Base-by-base conservation (phyloP, 2,797 vertebrate genomes). In the Smutsia temminckii region DNA sequence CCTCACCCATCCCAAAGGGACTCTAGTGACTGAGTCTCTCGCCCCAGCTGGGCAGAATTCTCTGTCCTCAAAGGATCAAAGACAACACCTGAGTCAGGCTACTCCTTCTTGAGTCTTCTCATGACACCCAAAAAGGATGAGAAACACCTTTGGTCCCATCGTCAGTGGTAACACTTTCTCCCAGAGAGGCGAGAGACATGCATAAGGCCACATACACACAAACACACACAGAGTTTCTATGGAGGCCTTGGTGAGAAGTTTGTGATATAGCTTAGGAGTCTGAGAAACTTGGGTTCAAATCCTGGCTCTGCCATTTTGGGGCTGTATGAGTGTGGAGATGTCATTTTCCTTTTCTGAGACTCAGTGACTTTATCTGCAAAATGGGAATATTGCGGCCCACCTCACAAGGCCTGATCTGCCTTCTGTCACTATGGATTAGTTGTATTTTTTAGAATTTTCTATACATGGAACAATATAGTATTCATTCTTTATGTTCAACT, bases 41-140 rank as follows among this genome's bases (percentile, higher is more conserved):
- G 21, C 84, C 97, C 84, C 66, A 96, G 75, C 95, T 95, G 96
- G 95, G 78, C 90, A 91, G 93, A 97, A 97, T 97, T 96, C 97
- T 97, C 97, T 93, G 95, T 97, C 77, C 89, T 96, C 96, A 94
- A 25, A 94, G 97, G 96, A 88, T 97, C 25, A 94, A 97, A 97
- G 97, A 95, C 94, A 97, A 98, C 97, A 98, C 98, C 97, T 98
- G 98, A 97, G 97, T 93, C 97, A 97, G 97, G 98, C 98, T 98
- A 98, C 98, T 97, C 97, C 98, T 98, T 98, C 98, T 96, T 95
- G 96, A 96, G 96, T 98, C 98, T 97, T 98, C 95, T 92, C 93
- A 89, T 97, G 96, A 97, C 68, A 40, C 90, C 89, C 68, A 78
- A 2, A 81, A 63, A 71, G 87, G 94, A 83, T 93, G 97, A 95